Evolutionary conservation across 2,797 vertebrate genomes (phyloP).

Genomic region (Paguma larvata): DNA sequence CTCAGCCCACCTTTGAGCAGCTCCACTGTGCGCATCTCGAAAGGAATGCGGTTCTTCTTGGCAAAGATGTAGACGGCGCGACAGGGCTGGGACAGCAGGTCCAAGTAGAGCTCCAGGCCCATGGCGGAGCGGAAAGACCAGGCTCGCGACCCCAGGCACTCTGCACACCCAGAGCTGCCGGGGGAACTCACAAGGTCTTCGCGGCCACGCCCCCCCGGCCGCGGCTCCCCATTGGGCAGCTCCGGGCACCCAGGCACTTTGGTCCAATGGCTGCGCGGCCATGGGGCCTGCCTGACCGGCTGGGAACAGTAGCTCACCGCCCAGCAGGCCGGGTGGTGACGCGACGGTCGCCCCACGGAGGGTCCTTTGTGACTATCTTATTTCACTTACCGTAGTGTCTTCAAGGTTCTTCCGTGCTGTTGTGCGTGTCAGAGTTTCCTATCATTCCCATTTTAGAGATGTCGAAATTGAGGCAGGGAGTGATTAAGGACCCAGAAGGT

Average conservation of each 20-base stretch:
- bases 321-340: accelerated
- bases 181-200: background rate
- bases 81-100: slow-evolving; percentile 91
- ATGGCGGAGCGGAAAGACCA: background rate
- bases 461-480: background rate
- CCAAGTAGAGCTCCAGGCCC: slow-evolving; percentile 90
- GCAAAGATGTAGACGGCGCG: slow-evolving; percentile 91
- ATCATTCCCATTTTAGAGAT: background rate
- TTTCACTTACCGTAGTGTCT: background rate
- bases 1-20: slow-evolving; percentile 87
- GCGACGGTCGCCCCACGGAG: too few species aligned
- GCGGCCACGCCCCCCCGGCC: background rate
- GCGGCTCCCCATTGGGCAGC: background rate
- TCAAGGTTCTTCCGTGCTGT: background rate
- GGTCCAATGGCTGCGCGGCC: background rate
- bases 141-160: background rate
- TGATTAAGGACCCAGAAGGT: background rate
- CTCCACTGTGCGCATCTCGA: slow-evolving; percentile 87
- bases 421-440: background rate
- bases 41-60: slow-evolving; percentile 90
- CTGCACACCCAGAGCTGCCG: accelerated
- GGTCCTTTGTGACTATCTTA: background rate
- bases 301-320: background rate
- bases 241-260: background rate
- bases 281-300: background rate